Evolutionary conservation across 92 coral and sea anemone genomes (phyloP).

Genomic region (Epizoanthus stellaris): DNA sequence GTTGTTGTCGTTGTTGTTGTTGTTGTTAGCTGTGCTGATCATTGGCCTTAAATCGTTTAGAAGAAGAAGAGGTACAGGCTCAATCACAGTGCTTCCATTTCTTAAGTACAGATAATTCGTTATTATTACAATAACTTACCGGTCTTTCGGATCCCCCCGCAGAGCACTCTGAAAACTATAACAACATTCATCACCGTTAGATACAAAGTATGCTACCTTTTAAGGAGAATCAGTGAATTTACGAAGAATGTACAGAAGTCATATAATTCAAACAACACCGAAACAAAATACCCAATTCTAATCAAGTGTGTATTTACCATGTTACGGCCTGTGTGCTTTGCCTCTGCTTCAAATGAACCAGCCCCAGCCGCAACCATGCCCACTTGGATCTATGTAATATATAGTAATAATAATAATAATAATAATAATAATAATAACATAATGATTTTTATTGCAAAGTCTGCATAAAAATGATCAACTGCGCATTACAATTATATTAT

Average conservation of each 20-base stretch:
- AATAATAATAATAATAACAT: too few relatives aligned
- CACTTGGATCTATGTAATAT: constrained; percentile 77
- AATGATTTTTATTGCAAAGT: too few relatives aligned
- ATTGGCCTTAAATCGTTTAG: too few relatives aligned
- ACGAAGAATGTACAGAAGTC: background rate
- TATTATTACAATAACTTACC: constrained; percentile 49
- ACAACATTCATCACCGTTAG: constrained; percentile 3
- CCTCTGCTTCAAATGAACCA: constrained; percentile 59
- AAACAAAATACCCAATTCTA: too few relatives aligned
- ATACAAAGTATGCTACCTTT: too few relatives aligned
- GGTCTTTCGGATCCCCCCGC: constrained; percentile 89
- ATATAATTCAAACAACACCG: too few relatives aligned
- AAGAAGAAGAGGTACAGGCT: too few relatives aligned
- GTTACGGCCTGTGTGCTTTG: constrained; percentile 87
- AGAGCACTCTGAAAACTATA: constrained; percentile 91
- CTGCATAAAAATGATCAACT: too few relatives aligned
- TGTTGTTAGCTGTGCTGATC: too few relatives aligned
- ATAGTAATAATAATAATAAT: background rate
- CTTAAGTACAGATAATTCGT: background rate
- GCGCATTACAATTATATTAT: too few relatives aligned
- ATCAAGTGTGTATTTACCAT: constrained; percentile 60
- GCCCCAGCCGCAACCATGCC: constrained; percentile 97
- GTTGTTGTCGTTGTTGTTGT: too few relatives aligned
- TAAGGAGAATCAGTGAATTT: background rate
- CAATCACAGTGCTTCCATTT: too few relatives aligned